Evolutionary conservation across 2,113 vertebrate species (phyloP).

Genomic region (Oenanthe oenanthe): DNA sequence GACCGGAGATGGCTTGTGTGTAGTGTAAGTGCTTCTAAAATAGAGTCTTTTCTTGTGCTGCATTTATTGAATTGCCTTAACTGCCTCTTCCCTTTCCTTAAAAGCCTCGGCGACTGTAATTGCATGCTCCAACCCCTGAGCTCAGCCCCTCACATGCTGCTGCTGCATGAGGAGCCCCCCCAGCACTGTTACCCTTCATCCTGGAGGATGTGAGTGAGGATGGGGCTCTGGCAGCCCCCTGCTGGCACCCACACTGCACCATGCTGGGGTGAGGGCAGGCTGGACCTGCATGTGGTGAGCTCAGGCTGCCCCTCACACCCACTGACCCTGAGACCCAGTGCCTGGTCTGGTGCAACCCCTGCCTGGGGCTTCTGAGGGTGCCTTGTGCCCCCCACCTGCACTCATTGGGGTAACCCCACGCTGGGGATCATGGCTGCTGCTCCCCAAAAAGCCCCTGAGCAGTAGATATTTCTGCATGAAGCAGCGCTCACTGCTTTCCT

Average conservation of each 20-base stretch:
- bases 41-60: not conserved
- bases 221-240: not conserved
- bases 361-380: not conserved
- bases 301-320: not conserved
- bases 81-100: not conserved
- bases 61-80: not conserved
- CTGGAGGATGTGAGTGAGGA: accelerated
- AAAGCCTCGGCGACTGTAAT: not conserved
- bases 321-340: not conserved
- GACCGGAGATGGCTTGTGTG: not conserved
- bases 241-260: not conserved
- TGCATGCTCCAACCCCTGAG: not conserved
- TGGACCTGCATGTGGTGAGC: accelerated
- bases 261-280: not conserved
- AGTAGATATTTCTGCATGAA: not conserved
- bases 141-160: accelerated
- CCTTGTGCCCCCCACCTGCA: not conserved
- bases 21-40: conserved; percentile 28
- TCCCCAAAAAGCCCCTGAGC: not conserved
- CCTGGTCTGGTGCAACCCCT: not conserved
- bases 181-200: not conserved
- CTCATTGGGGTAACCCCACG: accelerated
- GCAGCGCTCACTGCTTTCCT: accelerated
- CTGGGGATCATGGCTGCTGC: not conserved
- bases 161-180: not conserved